These are phyloP conservation scores for Ailurus styani DNA, from an alignment of 2,113 vertebrate genomes.

Conservation along the genomic window DNA sequence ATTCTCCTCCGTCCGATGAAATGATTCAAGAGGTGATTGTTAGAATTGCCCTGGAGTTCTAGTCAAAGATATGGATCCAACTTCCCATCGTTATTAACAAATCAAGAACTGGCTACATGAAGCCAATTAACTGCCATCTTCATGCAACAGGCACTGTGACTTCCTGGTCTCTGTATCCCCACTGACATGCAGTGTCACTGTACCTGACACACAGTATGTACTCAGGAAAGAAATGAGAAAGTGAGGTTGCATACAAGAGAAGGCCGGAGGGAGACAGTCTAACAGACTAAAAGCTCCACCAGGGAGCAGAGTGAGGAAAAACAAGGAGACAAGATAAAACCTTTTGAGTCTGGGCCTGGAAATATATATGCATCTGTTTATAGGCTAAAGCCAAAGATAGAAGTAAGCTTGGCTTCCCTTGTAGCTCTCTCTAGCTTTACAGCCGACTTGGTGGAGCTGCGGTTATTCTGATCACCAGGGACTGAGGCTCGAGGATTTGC, in stretches of 20 bases:
- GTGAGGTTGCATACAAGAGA: neutral
- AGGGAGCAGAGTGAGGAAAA: neutral
- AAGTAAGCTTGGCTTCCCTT: neutral
- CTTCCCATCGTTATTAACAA: neutral
- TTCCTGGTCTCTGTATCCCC: neutral
- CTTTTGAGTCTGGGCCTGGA: neutral
- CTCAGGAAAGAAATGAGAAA: neutral
- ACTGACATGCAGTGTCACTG: neutral
- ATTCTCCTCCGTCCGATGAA: neutral
- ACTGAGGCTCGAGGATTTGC: neutral
- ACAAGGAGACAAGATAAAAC: neutral
- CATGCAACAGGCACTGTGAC: neutral
- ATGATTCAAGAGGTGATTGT: neutral
- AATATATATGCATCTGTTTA: neutral
- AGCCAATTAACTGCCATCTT: neutral
- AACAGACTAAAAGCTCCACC: neutral
- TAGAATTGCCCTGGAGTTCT: neutral
- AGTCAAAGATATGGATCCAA: neutral
- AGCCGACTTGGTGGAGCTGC: neutral
- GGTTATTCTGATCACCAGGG: neutral
- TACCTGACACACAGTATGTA: neutral
- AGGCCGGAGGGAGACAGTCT: neutral
- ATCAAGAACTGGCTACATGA: neutral
- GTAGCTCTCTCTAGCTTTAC: neutral
- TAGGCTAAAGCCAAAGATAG: neutral